A percentile compares a stretch with the other conserved stretches of the same genome.
Conservation (phyloP, 2,113 vertebrate genomes). For the Saccopteryx leptura region DNA sequence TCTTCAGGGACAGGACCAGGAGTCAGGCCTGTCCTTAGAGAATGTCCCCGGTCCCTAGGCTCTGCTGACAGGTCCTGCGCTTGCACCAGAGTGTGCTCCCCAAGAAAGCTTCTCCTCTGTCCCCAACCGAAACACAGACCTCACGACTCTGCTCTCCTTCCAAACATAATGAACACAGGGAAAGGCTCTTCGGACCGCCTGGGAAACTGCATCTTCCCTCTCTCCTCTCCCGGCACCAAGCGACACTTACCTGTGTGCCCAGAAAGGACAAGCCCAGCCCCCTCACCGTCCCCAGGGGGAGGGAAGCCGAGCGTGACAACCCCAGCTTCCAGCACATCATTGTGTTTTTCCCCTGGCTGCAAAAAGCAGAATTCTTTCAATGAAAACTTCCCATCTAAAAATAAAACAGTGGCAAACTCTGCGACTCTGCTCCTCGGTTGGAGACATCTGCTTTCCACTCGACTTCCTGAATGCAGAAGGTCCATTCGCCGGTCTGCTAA, state of each 20-base stretch:
- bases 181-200: slow-evolving; percentile 28
- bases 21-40: neutral
- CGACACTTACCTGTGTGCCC: neutral
- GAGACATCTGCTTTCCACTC: slow-evolving; percentile 75
- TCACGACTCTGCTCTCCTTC: neutral
- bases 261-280: slow-evolving; percentile 18
- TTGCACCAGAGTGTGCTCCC: neutral
- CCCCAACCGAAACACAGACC: neutral
- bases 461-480: slow-evolving; percentile 67
- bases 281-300: neutral
- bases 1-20: neutral
- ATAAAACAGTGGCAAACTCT: slow-evolving; percentile 75
- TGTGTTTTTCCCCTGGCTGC: slow-evolving; percentile 40
- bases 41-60: neutral
- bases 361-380: slow-evolving; percentile 70
- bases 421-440: slow-evolving; percentile 80
- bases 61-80: neutral
- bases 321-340: neutral
- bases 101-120: neutral
- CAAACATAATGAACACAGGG: slow-evolving; percentile 39
- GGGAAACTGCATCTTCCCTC: neutral
- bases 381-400: slow-evolving; percentile 80
- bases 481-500: slow-evolving; percentile 65
- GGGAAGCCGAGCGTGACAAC: slow-evolving; percentile 20
- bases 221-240: neutral